Percentiles rank a stretch among this genome's conserved stretches.
phyloP scores from a whole-genome alignment of 1,140 invertebrate species.

The Tetragnatha versicolor region DNA sequence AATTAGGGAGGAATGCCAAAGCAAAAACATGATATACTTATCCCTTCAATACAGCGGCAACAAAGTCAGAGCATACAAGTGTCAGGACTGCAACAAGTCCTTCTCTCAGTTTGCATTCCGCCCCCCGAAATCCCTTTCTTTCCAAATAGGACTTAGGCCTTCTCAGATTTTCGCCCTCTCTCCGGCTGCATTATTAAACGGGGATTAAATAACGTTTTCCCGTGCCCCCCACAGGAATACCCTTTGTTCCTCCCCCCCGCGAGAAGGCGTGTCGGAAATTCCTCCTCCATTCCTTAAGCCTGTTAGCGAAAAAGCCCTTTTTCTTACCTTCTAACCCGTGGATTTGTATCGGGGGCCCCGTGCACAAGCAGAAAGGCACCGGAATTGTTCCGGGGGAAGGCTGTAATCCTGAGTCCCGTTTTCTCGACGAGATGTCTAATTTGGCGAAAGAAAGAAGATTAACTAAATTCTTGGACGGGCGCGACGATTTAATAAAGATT shows the following conservation, averaged over 20 bases:
- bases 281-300: slow-evolving; percentile 33
- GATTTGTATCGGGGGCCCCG: slow-evolving; percentile 25
- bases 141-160: slow-evolving; percentile 42
- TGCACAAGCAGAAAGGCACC: not conserved
- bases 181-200: slow-evolving; percentile 49
- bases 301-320: slow-evolving; percentile 51
- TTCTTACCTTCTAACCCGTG: slow-evolving; percentile 45
- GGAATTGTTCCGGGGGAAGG: not conserved
- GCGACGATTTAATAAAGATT: slow-evolving; percentile 26
- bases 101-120: slow-evolving; percentile 17
- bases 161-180: slow-evolving; percentile 44
- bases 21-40: too few relatives aligned
- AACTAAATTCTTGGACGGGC: slow-evolving; percentile 25
- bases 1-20: too few relatives aligned
- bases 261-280: slow-evolving; percentile 39
- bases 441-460: slow-evolving; percentile 29
- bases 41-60: too few relatives aligned
- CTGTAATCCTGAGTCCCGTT: not conserved
- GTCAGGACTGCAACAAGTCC: too few relatives aligned
- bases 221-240: not conserved
- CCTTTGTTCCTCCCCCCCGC: not conserved
- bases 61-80: too few relatives aligned
- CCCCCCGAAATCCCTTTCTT: slow-evolving; percentile 20
- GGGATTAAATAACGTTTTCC: slow-evolving; percentile 51
- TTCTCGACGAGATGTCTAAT: not conserved